These are phyloP conservation scores for Thunnus maccoyii DNA, from an alignment of 2,113 vertebrate species.

Conservation along the genomic window DNA sequence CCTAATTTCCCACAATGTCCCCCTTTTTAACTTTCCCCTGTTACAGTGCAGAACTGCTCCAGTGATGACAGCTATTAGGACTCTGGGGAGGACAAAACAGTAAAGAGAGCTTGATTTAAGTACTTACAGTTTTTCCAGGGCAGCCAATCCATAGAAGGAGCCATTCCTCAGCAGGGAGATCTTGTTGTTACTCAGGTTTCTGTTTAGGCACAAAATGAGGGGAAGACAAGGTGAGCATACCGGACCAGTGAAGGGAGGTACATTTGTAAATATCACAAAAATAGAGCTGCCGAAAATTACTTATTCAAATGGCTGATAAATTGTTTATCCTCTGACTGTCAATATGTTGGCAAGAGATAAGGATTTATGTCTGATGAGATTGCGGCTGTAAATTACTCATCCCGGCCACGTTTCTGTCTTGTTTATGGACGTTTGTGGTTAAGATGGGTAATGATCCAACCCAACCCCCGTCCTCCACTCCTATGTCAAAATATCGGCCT, in stretches of 20 bases:
- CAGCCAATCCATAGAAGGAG: conserved; percentile 88
- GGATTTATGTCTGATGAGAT: conserved; percentile 66
- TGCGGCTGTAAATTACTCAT: conserved; percentile 57
- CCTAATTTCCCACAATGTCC: conserved; percentile 30
- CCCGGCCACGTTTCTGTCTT: conserved; percentile 58
- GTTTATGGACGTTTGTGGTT: conserved; percentile 67
- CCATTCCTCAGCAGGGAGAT: conserved; percentile 88
- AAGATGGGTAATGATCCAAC: conserved; percentile 64
- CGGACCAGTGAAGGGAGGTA: neutral
- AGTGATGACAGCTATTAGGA: conserved; percentile 60
- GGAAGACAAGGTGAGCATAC: conserved; percentile 52
- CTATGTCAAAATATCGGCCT: conserved; percentile 56
- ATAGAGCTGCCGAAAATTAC: conserved; percentile 35
- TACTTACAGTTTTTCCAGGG: conserved; percentile 92
- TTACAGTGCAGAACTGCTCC: conserved; percentile 5
- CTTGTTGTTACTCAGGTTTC: conserved; percentile 92
- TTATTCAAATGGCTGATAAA: conserved; percentile 58
- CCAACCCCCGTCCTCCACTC: conserved; percentile 16
- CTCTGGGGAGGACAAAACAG: conserved; percentile 60
- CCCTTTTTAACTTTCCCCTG: conserved; percentile 27
- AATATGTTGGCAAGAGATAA: conserved; percentile 60
- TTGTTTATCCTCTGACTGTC: conserved; percentile 63
- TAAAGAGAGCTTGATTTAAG: conserved; percentile 59
- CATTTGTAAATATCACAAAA: conserved; percentile 48
- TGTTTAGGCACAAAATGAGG: conserved; percentile 75